Conservation (phyloP, 2,113 vertebrate genomes). For the Anolis carolinensis region DNA sequence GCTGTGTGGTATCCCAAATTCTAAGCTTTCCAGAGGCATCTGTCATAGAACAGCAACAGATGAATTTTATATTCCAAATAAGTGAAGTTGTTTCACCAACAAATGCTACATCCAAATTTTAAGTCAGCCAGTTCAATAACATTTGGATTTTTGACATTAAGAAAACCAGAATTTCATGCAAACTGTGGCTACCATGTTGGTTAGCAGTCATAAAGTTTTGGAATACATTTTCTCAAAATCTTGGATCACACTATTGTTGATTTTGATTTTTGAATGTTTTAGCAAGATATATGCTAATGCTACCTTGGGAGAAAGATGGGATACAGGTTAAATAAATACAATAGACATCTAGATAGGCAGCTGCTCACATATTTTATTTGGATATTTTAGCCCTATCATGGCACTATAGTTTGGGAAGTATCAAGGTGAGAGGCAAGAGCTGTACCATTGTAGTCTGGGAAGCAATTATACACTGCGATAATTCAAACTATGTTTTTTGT, state of each 20-base stretch:
- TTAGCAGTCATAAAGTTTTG: not conserved
- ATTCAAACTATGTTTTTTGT: no score
- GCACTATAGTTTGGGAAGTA: no score
- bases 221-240: not conserved
- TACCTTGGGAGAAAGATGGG: no score
- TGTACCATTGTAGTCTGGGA: no score
- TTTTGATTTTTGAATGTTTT: not conserved
- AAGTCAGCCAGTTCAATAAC: conserved; percentile 4
- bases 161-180: not conserved
- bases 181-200: not conserved
- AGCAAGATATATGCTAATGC: not conserved
- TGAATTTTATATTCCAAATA: conserved; percentile 47
- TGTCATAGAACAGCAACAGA: conserved; percentile 66
- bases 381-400: no score
- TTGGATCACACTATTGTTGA: not conserved
- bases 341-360: no score
- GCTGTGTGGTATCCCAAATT: conserved; percentile 99
- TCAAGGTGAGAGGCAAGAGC: no score
- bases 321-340: no score
- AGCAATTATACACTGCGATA: no score
- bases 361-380: no score
- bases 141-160: no score
- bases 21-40: conserved; percentile 92
- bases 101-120: conserved; percentile 3
- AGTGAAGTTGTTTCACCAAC: conserved; percentile 11